Conservation (phyloP, 2,113 vertebrate species). For the Microcebus jonahi region DNA sequence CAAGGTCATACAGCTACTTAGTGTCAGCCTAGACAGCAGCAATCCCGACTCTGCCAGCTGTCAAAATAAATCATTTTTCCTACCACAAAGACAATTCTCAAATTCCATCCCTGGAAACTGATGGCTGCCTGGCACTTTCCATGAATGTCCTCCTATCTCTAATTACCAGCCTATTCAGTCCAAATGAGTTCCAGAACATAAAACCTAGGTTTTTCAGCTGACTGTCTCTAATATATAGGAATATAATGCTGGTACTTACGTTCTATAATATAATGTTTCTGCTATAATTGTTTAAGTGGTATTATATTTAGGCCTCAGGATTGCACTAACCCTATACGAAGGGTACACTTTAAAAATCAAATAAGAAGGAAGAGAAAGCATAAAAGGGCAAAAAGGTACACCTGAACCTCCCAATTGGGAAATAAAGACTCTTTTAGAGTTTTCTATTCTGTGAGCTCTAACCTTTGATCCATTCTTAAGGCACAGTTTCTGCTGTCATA, state of each 20-base stretch:
- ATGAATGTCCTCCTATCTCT: background rate
- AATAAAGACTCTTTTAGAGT: background rate
- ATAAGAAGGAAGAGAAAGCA: background rate
- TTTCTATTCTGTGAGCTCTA: background rate
- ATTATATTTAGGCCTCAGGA: background rate
- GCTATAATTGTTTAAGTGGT: background rate
- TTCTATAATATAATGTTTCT: background rate
- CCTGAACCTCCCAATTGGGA: background rate
- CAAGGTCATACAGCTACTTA: background rate
- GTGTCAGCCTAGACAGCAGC: background rate
- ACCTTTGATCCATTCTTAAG: background rate
- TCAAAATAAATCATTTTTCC: slow-evolving; percentile 30
- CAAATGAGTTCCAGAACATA: slow-evolving; percentile 37
- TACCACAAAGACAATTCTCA: background rate
- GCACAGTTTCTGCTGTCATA: background rate
- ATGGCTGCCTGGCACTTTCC: background rate
- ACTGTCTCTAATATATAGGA: background rate
- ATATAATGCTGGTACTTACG: background rate
- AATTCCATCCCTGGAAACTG: background rate
- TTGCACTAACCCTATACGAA: background rate
- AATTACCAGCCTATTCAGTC: slow-evolving; percentile 11
- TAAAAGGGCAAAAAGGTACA: background rate
- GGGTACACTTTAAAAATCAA: slow-evolving; percentile 41
- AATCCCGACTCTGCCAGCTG: background rate
- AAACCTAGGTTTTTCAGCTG: slow-evolving; percentile 17